phyloP scores from a whole-genome alignment of 1,140 invertebrate species.

The Brachystomella parvula region DNA sequence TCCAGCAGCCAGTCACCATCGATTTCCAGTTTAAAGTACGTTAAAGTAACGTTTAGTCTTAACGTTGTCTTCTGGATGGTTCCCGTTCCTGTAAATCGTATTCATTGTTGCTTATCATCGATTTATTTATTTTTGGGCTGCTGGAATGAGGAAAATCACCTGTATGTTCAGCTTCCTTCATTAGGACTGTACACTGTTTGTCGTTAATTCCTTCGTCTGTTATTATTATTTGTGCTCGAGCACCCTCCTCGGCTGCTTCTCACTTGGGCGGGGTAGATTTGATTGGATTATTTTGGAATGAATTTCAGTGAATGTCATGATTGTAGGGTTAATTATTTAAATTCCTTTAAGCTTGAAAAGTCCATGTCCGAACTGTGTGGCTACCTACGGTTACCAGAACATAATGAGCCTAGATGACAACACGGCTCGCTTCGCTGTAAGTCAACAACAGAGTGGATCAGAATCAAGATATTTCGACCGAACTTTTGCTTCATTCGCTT shows the following conservation, averaged over 20 bases:
- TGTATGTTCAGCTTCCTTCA: background rate
- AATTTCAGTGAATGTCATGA: background rate
- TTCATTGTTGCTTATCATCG: too few relatives aligned
- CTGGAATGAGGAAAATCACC: background rate
- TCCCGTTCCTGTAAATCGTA: background rate
- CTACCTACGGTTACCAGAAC: conserved; percentile 89
- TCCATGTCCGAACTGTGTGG: conserved; percentile 74
- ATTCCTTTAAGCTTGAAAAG: conserved; percentile 54
- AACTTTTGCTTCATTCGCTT: background rate
- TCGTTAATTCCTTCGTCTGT: background rate
- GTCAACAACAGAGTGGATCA: conserved; percentile 42
- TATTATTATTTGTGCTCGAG: background rate
- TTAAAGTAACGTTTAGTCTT: background rate
- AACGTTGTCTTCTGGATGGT: background rate
- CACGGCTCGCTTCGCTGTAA: conserved; percentile 61
- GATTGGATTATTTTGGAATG: background rate
- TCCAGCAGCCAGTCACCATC: background rate
- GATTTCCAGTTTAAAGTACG: background rate
- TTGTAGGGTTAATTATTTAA: conserved; percentile 1
- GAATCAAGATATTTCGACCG: background rate
- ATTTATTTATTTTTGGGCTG: background rate
- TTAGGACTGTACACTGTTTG: conserved; percentile 11
- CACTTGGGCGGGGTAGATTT: background rate
- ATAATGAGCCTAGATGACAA: conserved; percentile 79
- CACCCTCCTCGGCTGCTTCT: background rate